Conservation (phyloP, 2,888 invertebrate genomes). For the Byasa hedistus region DNA sequence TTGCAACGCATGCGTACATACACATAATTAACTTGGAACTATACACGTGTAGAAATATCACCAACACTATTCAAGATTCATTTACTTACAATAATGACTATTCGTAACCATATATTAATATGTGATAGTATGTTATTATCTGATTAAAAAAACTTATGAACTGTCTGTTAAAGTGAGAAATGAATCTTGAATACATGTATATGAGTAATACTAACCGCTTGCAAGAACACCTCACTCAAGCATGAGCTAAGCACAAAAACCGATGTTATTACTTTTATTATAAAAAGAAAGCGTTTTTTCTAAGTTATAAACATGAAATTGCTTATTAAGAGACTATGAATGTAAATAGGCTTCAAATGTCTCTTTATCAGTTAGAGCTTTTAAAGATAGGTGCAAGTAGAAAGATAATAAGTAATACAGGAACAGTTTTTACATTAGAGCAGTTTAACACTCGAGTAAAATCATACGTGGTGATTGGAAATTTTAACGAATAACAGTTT, state of each 20-base stretch:
- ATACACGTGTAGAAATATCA: conserved; percentile 31
- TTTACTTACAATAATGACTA: conserved; percentile 1
- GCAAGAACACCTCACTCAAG: conserved; percentile 63
- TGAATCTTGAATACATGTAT: conserved; percentile 51
- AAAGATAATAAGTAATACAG: conserved; percentile 1
- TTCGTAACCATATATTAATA: neutral
- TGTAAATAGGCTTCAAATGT: neutral
- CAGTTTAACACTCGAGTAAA: conserved; percentile 38
- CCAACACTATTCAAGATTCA: conserved; percentile 11
- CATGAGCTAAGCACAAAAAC: conserved; percentile 59
- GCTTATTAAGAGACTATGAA: neutral
- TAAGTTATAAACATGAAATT: conserved; percentile 32
- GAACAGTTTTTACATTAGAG: conserved; percentile 4
- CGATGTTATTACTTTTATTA: conserved; percentile 35
- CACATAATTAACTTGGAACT: conserved; percentile 41
- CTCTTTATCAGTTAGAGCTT: conserved; percentile 31
- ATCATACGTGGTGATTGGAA: conserved; percentile 66
- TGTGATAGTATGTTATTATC: neutral
- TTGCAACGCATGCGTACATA: conserved; percentile 60
- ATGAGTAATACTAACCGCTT: conserved; percentile 71
- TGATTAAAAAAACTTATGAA: conserved; percentile 1
- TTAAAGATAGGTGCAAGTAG: conserved; percentile 7
- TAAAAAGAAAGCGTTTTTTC: conserved; percentile 34
- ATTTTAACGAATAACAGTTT: conserved; percentile 37
- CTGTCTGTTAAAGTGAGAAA: conserved; percentile 39